Evolutionary conservation across 2,888 invertebrate genomes (phyloP).

Genomic region (Fragum sueziense): DNA sequence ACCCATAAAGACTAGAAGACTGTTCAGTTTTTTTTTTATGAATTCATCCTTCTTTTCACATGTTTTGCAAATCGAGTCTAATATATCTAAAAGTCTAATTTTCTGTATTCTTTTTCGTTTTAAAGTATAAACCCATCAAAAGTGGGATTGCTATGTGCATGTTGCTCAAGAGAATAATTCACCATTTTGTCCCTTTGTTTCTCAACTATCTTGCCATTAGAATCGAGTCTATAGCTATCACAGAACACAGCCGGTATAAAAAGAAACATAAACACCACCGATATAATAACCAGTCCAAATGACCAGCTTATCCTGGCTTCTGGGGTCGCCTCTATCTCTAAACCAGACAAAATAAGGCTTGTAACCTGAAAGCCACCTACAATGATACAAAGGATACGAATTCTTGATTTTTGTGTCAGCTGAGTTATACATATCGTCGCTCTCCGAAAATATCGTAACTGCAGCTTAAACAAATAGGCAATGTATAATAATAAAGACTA

Average conservation of each 20-base stretch:
- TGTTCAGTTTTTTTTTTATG: no score
- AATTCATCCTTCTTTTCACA: no score
- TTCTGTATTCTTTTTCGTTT: no score
- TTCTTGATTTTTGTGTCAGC: no score
- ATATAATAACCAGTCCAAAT: conserved; percentile 39
- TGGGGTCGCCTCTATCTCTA: conserved; percentile 30
- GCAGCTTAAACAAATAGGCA: no score
- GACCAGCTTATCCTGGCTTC: conserved; percentile 47
- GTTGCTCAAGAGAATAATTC: not conserved
- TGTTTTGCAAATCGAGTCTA: no score
- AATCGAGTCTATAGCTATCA: conserved; percentile 30
- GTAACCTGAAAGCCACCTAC: conserved; percentile 47
- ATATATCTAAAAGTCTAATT: no score
- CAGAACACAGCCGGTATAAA: conserved; percentile 29
- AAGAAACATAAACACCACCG: conserved; percentile 33
- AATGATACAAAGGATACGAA: conserved; percentile 33
- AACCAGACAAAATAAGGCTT: conserved; percentile 41
- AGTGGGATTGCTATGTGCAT: not conserved
- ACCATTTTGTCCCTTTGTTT: conserved; percentile 20
- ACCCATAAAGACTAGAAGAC: no score
- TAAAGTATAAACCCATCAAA: no score
- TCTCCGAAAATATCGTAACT: no score
- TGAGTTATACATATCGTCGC: no score
- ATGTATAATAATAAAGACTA: no score
- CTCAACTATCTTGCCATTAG: conserved; percentile 36